A percentile compares a stretch with the other conserved stretches of the same genome.
These are phyloP conservation scores for Butorides virescens DNA, from an alignment of 2,113 vertebrate species.

Conservation along the genomic window DNA sequence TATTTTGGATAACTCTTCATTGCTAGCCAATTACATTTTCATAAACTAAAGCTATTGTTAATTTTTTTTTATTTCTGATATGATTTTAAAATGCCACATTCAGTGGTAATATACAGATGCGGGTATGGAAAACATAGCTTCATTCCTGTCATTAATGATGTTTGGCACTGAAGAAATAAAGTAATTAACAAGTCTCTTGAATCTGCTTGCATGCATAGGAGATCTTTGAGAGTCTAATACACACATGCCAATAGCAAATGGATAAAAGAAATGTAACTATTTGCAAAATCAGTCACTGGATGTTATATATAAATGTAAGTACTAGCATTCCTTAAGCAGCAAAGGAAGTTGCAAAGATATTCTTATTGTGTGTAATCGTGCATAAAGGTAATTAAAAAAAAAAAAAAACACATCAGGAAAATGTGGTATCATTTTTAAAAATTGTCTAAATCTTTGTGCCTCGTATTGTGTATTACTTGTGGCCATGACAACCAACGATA, in stretches of 20 bases:
- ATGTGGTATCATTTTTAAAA: not conserved
- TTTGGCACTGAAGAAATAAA: not conserved
- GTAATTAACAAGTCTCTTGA: not conserved
- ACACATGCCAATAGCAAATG: accelerated
- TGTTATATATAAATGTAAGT: not conserved
- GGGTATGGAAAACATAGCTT: not conserved
- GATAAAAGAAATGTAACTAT: not conserved
- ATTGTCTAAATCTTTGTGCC: not conserved
- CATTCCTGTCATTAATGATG: not conserved
- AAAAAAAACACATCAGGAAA: not conserved
- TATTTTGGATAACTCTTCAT: not conserved
- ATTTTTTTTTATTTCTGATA: not conserved
- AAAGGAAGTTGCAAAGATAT: not conserved
- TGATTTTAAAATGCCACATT: not conserved
- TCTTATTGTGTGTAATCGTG: not conserved
- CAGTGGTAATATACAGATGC: not conserved
- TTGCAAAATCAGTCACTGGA: not conserved
- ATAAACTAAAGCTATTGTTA: not conserved
- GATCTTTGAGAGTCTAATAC: not conserved
- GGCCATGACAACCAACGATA: conserved; percentile 38
- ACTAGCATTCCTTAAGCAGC: not conserved
- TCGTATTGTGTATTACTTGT: not conserved
- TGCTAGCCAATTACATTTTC: not conserved
- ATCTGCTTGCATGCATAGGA: not conserved
- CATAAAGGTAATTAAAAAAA: not conserved